Evolutionary conservation across 1,140 invertebrate genomes (phyloP).

Genomic region (Drosophila hydei): DNA sequence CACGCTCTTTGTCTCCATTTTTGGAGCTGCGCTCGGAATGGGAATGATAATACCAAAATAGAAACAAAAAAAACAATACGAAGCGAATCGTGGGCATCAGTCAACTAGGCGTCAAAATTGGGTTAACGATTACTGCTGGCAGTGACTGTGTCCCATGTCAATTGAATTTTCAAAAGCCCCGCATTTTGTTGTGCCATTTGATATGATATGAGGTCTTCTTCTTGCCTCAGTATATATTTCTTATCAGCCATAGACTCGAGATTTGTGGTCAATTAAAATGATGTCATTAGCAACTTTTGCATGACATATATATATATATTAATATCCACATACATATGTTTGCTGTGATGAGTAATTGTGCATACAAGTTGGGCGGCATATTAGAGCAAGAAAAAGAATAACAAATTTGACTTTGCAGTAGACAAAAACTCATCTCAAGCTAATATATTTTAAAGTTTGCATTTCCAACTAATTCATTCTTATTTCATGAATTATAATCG

Average conservation of each 20-base stretch:
- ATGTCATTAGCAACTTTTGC: conserved; percentile 30
- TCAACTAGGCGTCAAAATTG: conserved; percentile 48
- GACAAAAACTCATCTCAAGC: neutral
- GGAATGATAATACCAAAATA: conserved; percentile 50
- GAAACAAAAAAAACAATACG: neutral
- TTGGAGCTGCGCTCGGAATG: conserved; percentile 7
- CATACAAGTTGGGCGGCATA: neutral
- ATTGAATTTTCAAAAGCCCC: conserved; percentile 22
- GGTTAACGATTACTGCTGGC: conserved; percentile 23
- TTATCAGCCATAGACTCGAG: conserved; percentile 25
- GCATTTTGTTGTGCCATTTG: neutral
- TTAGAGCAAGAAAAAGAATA: too few relatives aligned
- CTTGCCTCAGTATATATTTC: conserved; percentile 3
- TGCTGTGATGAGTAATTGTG: conserved; percentile 30
- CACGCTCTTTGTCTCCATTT: conserved; percentile 43
- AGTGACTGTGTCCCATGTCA: conserved; percentile 11
- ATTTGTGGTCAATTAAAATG: conserved; percentile 32
- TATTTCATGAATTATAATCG: too few relatives aligned
- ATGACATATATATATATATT: neutral
- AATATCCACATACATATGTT: neutral
- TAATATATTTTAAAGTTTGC: too few relatives aligned
- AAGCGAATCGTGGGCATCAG: conserved; percentile 39
- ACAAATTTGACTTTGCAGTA: neutral
- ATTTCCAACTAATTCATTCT: too few relatives aligned
- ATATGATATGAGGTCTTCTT: neutral